Evolutionary conservation across 2,797 vertebrate species (phyloP).

Genomic region (Thaleichthys pacificus): DNA sequence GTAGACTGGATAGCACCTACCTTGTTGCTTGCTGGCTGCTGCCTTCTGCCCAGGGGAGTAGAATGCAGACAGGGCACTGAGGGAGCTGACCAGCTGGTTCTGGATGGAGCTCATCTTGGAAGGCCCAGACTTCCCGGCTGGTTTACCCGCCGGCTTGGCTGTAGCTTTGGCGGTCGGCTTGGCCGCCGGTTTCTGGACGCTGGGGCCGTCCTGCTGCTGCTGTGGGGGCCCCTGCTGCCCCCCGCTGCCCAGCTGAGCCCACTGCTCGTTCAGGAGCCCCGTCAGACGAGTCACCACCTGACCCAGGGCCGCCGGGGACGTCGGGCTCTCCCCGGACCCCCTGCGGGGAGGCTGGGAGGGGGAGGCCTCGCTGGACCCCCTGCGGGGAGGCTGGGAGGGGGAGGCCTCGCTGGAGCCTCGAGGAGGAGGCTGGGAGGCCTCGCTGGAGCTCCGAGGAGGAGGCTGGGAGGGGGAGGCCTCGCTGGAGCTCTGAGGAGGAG

Average conservation of each 20-base stretch:
- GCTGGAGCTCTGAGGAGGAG: neutral
- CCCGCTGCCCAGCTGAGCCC: slow-evolving; percentile 88
- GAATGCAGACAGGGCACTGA: slow-evolving; percentile 92
- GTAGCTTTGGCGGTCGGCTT: neutral
- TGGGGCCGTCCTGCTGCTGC: slow-evolving; percentile 36
- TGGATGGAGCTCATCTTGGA: slow-evolving; percentile 98
- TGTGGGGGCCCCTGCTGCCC: slow-evolving; percentile 62
- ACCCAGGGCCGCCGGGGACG: slow-evolving; percentile 83
- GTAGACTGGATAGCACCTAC: slow-evolving; percentile 52
- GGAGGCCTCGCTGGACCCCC: neutral
- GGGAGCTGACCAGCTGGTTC: slow-evolving; percentile 92
- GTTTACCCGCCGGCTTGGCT: slow-evolving; percentile 49
- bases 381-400: neutral
- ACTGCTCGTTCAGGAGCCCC: slow-evolving; percentile 94
- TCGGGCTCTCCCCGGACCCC: slow-evolving; percentile 60
- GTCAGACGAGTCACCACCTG: slow-evolving; percentile 95
- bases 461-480: slow-evolving; percentile 36
- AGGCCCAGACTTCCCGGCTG: slow-evolving; percentile 71
- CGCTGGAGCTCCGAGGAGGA: slow-evolving; percentile 28
- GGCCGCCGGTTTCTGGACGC: neutral
- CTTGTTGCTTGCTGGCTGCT: slow-evolving; percentile 75
- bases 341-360: slow-evolving; percentile 16
- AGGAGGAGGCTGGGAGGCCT: slow-evolving; percentile 59
- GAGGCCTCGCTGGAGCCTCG: neutral
- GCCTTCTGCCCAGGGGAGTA: slow-evolving; percentile 85